Conservation (phyloP, 2,797 vertebrate species). For the Mormyrops attenuatus region DNA sequence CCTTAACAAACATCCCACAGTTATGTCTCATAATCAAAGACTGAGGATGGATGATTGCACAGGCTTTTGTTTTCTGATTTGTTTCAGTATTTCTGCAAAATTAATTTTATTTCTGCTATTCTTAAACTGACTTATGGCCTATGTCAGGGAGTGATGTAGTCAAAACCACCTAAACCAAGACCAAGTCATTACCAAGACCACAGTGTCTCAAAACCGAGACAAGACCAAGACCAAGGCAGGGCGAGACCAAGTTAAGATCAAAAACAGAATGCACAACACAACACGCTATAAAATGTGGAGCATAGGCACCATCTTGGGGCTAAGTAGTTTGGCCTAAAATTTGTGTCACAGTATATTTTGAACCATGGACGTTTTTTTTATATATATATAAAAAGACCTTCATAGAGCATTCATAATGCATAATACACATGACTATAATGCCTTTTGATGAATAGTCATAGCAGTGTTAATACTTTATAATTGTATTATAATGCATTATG, state of each 20-base stretch:
- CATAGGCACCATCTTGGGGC: background rate
- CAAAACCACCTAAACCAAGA: too few relatives aligned
- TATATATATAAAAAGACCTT: too few relatives aligned
- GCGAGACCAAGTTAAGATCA: background rate
- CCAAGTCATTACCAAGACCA: too few relatives aligned
- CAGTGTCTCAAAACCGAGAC: too few relatives aligned
- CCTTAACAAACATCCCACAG: background rate
- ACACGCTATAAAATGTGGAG: background rate
- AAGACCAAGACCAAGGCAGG: background rate
- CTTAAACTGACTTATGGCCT: background rate
- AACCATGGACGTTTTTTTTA: background rate
- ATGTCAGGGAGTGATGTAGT: background rate
- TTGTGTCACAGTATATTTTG: background rate
- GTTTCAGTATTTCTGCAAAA: slow-evolving; percentile 41
- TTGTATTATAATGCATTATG: background rate
- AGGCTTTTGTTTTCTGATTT: slow-evolving; percentile 47
- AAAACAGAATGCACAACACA: background rate
- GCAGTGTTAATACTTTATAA: background rate
- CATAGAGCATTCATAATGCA: background rate
- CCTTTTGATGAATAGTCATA: background rate
- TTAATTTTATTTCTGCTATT: background rate
- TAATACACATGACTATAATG: background rate
- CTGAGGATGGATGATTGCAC: slow-evolving; percentile 38
- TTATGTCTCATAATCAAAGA: background rate
- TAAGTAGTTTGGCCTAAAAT: background rate